Percentiles rank a stretch among this genome's conserved stretches.
phyloP scores from a whole-genome alignment of 2,888 invertebrate genomes.

The Tinea pellionella region DNA sequence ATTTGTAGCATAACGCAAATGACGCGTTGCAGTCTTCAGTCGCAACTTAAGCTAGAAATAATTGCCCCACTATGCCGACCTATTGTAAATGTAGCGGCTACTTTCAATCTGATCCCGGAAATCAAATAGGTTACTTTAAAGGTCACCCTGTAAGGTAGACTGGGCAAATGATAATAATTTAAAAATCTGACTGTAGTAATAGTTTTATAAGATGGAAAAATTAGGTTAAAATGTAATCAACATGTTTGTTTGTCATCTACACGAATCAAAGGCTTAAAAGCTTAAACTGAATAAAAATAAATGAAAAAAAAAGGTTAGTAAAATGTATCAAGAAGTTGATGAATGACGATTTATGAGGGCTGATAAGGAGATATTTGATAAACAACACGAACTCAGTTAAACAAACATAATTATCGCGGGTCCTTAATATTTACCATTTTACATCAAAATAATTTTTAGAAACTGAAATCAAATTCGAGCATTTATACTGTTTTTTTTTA shows the following conservation, averaged over 20 bases:
- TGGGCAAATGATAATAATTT: too few species aligned
- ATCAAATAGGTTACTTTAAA: too few species aligned
- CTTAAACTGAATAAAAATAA: background rate
- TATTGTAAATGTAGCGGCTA: too few species aligned
- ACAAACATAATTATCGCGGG: background rate
- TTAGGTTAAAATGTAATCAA: too few species aligned
- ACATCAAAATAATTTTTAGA: background rate
- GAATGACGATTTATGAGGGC: constrained; percentile 9
- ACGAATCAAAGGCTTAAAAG: background rate
- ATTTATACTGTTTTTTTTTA: background rate
- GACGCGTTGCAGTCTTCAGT: too few species aligned
- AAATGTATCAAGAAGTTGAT: background rate
- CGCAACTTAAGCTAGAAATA: too few species aligned
- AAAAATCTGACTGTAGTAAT: too few species aligned
- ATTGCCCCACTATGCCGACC: too few species aligned
- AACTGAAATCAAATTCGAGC: background rate
- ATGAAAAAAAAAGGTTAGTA: background rate
- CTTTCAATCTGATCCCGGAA: too few species aligned
- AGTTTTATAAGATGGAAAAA: too few species aligned
- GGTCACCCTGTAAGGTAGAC: too few species aligned
- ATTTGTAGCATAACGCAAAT: too few species aligned
- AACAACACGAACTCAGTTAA: constrained; percentile 1
- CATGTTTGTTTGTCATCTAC: background rate
- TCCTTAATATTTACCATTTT: background rate
- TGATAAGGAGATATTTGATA: constrained; percentile 9